These are phyloP conservation scores for Saccostrea echinata DNA, from an alignment of 1,140 invertebrate genomes.

Conservation along the genomic window DNA sequence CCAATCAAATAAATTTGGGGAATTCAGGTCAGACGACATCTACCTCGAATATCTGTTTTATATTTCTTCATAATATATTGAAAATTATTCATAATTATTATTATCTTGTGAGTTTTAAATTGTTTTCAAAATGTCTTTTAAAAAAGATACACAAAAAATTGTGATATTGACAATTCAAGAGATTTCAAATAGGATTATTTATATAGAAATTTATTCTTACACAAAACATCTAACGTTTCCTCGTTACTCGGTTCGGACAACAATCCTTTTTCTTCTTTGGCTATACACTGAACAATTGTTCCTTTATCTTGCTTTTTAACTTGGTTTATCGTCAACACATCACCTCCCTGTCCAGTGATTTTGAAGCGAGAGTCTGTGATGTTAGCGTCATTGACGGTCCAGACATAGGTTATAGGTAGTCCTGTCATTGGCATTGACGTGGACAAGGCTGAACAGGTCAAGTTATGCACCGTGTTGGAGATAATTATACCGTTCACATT, in stretches of 20 bases:
- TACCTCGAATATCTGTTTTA: no score
- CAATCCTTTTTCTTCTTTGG: neutral
- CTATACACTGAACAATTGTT: neutral
- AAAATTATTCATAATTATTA: no score
- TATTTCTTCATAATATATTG: no score
- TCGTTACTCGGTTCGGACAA: neutral
- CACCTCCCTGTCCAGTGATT: neutral
- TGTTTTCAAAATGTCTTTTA: no score
- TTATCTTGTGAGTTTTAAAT: no score
- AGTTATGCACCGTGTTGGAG: neutral
- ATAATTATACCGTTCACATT: neutral
- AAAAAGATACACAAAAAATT: no score
- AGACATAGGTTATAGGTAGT: neutral
- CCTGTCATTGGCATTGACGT: neutral
- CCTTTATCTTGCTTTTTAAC: conserved; percentile 7
- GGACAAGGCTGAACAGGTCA: neutral
- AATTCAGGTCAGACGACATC: no score
- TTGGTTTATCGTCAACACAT: neutral
- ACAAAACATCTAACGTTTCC: neutral
- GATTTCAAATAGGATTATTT: no score
- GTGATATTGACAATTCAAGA: no score
- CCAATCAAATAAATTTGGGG: no score
- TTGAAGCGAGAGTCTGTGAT: neutral
- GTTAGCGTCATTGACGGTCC: neutral
- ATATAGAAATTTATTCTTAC: no score